Evolutionary conservation across 2,797 vertebrate genomes (phyloP).

Genomic region (Chiroxiphia lanceolata): DNA sequence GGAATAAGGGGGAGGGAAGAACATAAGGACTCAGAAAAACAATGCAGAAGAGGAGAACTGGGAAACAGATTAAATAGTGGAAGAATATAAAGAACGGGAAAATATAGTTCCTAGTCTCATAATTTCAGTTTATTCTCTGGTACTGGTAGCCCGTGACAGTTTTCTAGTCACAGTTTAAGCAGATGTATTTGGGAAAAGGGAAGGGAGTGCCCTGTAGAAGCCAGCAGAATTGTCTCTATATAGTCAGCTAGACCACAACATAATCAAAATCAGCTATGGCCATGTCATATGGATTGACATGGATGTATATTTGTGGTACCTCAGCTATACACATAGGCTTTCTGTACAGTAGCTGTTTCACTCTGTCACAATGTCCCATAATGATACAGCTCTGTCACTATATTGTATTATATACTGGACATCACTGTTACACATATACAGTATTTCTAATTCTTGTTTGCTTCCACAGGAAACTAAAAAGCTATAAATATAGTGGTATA

Average conservation of each 20-base stretch:
- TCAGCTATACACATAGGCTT: neutral
- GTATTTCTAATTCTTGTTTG: neutral
- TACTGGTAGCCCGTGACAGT: neutral
- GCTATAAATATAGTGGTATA: neutral
- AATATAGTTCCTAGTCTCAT: neutral
- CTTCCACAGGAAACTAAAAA: neutral
- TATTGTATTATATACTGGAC: neutral
- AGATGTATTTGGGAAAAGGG: neutral
- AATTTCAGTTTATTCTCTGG: neutral
- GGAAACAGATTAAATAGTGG: neutral
- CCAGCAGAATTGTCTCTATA: neutral
- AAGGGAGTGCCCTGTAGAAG: neutral
- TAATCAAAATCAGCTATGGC: neutral
- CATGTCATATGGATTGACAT: neutral
- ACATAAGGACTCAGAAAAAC: neutral
- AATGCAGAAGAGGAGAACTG: neutral
- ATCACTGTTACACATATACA: neutral
- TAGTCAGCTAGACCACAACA: neutral
- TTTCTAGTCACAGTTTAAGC: neutral
- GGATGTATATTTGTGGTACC: neutral
- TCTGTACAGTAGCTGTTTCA: neutral
- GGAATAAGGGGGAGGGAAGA: neutral
- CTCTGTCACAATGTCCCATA: neutral
- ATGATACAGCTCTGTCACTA: neutral
- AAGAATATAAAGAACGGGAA: neutral